Evolutionary conservation across 2,113 vertebrate genomes (phyloP).

Genomic region (Lichenostomus cassidix): DNA sequence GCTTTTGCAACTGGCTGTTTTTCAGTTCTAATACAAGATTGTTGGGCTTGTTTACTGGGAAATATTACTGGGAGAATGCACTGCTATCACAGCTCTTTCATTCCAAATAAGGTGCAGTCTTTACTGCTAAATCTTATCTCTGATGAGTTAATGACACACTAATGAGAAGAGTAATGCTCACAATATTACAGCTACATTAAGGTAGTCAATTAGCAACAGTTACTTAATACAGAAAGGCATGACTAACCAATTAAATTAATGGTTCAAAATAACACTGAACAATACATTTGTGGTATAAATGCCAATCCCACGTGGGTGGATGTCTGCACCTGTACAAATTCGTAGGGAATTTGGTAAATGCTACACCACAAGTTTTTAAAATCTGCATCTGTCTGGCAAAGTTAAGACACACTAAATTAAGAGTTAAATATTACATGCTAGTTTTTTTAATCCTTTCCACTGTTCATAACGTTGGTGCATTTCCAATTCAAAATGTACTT

Average conservation of each 20-base stretch:
- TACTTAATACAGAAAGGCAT: conserved; percentile 46
- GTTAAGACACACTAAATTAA: background rate
- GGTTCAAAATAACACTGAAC: conserved; percentile 10
- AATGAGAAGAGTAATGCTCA: conserved; percentile 33
- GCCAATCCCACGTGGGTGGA: background rate
- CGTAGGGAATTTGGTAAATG: background rate
- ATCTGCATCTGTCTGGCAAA: conserved; percentile 7
- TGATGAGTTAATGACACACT: conserved; percentile 46
- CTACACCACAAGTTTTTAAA: background rate
- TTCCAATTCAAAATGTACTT: conserved; percentile 3
- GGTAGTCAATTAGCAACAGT: conserved; percentile 47
- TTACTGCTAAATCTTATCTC: conserved; percentile 19
- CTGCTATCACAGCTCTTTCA: background rate
- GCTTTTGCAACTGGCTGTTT: background rate
- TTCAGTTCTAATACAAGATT: background rate
- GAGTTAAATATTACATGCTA: background rate
- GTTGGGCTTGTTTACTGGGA: conserved; percentile 15
- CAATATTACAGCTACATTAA: conserved; percentile 50
- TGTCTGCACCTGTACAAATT: conserved; percentile 31
- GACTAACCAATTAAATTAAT: conserved; percentile 47
- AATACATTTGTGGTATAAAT: conserved; percentile 17
- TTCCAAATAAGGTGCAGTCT: background rate
- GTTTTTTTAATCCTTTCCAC: background rate
- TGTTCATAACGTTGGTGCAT: background rate
- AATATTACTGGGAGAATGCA: background rate